Base-by-base conservation (phyloP, 1,140 invertebrate genomes). In the Papilio polyxenes region DNA sequence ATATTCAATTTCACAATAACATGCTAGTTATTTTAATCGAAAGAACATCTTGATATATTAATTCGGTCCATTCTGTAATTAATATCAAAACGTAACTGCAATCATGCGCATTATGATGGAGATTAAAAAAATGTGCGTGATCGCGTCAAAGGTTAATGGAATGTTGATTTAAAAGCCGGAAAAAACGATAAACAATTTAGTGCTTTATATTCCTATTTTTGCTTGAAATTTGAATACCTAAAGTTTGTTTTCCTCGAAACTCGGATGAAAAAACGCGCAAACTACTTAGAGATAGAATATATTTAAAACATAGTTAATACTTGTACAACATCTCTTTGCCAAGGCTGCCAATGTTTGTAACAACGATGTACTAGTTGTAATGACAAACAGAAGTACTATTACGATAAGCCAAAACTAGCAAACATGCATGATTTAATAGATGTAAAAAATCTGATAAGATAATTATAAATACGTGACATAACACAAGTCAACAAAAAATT, bases 381-480 rank as follows among this genome's bases (percentile, higher is more conserved):
- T 59, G 56, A 20, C 56, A 59, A 59, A 20, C 62, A 62, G 10
- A 31, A 31, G 15, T 65, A 65, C 62, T 65, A 65, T 31, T 0
- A 31, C 31, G 62, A 65, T 65, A 65, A 65, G 20, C 23, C 62
- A 65, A 1, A 65, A 65, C 31, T 65, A 65, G 62, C 62, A 31
- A 65, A 65, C 10, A 13, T 20, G 62, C 62, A 65, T 31, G 23
- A 65, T 4, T 31, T 65, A 65, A 31, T 31, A 65, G 62, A 65
- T 65, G 62, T 65, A 13, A 65, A 3, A 65, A 31, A 65, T 65
- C 23, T 65, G 62, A 65, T 65, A 65, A 65, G 62, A 65, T 65
- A 13, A 65, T 4, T 8, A 20, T 10, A 62, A 62, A 62, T 65
- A 65, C 3, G 62, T 65, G 62, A 65, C 23, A 65, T 65, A 65